Evolutionary conservation across 2,888 invertebrate species (phyloP).

Genomic region (Lasiommata megera): DNA sequence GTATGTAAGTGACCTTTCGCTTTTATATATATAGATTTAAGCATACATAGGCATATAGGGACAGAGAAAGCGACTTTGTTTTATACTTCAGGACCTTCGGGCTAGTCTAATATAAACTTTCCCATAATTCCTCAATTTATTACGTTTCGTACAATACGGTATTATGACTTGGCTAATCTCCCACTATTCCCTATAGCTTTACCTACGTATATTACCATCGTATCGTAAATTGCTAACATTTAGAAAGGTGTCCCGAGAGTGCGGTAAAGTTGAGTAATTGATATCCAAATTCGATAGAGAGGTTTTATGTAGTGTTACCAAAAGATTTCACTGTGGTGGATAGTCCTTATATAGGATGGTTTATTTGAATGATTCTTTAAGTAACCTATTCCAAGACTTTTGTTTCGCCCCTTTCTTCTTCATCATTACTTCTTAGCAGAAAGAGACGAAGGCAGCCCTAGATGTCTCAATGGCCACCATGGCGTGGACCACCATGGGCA

Average conservation of each 20-base stretch:
- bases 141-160: background rate
- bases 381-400: too few relatives aligned
- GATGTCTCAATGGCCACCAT: too few relatives aligned
- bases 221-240: background rate
- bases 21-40: too few relatives aligned
- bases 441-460: too few relatives aligned
- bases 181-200: background rate
- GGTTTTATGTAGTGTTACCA: background rate
- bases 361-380: too few relatives aligned
- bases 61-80: too few relatives aligned
- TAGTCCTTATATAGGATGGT: background rate
- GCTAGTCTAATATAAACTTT: background rate
- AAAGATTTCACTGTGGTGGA: background rate
- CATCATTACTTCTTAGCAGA: too few relatives aligned
- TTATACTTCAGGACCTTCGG: too few relatives aligned
- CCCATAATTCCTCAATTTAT: background rate
- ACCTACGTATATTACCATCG: background rate
- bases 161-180: background rate
- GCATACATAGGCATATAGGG: too few relatives aligned
- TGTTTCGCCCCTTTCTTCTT: too few relatives aligned
- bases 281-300: constrained; percentile 9
- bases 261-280: constrained; percentile 10
- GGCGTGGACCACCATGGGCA: too few relatives aligned
- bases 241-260: background rate
- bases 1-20: too few relatives aligned